A percentile compares a stretch with the other conserved stretches of the same genome.
Evolutionary conservation across 2,888 invertebrate species (phyloP).

Genomic region (Drosophila atripex): DNA sequence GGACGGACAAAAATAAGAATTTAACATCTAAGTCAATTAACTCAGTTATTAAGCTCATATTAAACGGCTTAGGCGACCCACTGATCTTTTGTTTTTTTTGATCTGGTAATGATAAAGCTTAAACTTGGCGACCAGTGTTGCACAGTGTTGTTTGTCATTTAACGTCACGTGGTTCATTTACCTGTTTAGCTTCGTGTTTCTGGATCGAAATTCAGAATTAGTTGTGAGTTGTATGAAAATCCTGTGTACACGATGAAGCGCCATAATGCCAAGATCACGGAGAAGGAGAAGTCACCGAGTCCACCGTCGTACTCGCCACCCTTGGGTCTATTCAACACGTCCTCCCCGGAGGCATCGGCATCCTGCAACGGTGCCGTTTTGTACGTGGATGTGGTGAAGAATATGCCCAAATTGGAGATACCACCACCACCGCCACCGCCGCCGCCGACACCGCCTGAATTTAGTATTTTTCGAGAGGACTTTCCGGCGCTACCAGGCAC

Average conservation of each 20-base stretch:
- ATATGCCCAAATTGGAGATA: slow-evolving; percentile 32
- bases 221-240: slow-evolving; percentile 8
- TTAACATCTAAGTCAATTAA: no score
- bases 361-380: slow-evolving; percentile 27
- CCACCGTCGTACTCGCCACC: background rate
- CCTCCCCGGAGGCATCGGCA: slow-evolving; percentile 13
- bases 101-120: background rate
- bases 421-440: slow-evolving; percentile 21
- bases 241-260: slow-evolving; percentile 53
- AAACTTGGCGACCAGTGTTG: slow-evolving; percentile 25
- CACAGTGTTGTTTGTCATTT: background rate
- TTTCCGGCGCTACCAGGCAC: slow-evolving; percentile 63
- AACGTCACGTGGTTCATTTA: background rate
- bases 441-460: slow-evolving; percentile 23
- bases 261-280: slow-evolving; percentile 42
- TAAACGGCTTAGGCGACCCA: background rate
- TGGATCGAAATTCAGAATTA: slow-evolving; percentile 23
- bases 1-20: no score
- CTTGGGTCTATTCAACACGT: background rate
- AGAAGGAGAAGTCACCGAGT: slow-evolving; percentile 8
- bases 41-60: no score
- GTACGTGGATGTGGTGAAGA: slow-evolving; percentile 67
- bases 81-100: background rate
- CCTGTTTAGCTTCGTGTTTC: slow-evolving; percentile 4
- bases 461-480: slow-evolving; percentile 58